Evolutionary conservation across 2,797 vertebrate genomes (phyloP).

Genomic region (Myripristis jacobus): DNA sequence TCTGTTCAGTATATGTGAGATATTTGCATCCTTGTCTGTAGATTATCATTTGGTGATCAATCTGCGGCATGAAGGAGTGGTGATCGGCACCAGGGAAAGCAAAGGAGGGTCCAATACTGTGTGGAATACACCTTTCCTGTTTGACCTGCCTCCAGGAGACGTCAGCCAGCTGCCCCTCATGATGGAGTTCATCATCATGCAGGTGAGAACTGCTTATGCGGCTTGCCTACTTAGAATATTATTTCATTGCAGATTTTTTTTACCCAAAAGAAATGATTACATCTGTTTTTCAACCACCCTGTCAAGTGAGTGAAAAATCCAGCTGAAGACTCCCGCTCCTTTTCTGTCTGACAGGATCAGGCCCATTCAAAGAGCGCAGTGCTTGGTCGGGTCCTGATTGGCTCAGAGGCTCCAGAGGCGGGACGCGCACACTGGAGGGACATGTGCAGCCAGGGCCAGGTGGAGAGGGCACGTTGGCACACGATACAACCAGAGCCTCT

Average conservation of each 20-base stretch:
- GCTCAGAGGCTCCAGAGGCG: slow-evolving; percentile 59
- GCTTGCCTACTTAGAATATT: background rate
- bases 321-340: background rate
- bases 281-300: background rate
- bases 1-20: too few species aligned
- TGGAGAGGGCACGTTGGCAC: slow-evolving; percentile 82
- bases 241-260: background rate
- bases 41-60: slow-evolving; percentile 77
- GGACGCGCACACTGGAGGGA: slow-evolving; percentile 82
- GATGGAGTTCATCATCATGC: slow-evolving; percentile 78
- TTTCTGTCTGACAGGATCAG: slow-evolving; percentile 56
- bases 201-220: slow-evolving; percentile 53
- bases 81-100: slow-evolving; percentile 74
- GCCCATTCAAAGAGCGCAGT: slow-evolving; percentile 43
- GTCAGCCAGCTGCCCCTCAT: slow-evolving; percentile 68
- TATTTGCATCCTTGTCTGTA: slow-evolving; percentile 36
- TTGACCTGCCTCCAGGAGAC: slow-evolving; percentile 78
- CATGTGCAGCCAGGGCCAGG: slow-evolving; percentile 74
- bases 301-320: background rate
- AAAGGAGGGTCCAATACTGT: slow-evolving; percentile 54
- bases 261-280: background rate
- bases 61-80: slow-evolving; percentile 65
- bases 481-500: slow-evolving; percentile 61
- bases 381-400: slow-evolving; percentile 77
- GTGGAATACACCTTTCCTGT: slow-evolving; percentile 79